Percentiles rank a stretch among this genome's conserved stretches.
Conservation (phyloP, 2,888 invertebrate genomes). For the Mythimna albipuncta region DNA sequence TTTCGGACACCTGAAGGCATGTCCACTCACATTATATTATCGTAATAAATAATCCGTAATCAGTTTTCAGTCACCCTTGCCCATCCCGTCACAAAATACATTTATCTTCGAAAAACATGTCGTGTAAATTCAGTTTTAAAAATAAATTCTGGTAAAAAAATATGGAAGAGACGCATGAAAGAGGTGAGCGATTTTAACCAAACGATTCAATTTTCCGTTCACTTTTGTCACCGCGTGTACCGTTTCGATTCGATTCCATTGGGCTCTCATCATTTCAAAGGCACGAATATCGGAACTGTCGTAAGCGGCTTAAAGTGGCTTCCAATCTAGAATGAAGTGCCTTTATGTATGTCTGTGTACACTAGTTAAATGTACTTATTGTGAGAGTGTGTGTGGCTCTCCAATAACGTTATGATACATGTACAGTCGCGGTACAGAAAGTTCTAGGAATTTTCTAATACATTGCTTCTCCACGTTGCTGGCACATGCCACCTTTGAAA, state of each 20-base stretch:
- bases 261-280: conserved; percentile 63
- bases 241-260: conserved; percentile 63
- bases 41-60: conserved; percentile 30
- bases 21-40: conserved; percentile 18
- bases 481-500: background rate
- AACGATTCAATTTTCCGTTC: conserved; percentile 15
- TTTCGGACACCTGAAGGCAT: background rate
- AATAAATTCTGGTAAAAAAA: background rate
- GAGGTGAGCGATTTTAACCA: background rate
- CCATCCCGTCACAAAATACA: conserved; percentile 8
- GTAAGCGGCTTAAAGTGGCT: conserved; percentile 74
- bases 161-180: background rate
- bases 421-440: conserved; percentile 8
- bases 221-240: conserved; percentile 39
- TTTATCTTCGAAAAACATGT: conserved; percentile 12
- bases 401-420: conserved; percentile 41
- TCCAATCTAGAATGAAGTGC: conserved; percentile 67
- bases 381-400: conserved; percentile 26
- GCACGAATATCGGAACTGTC: conserved; percentile 70
- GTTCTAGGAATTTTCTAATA: conserved; percentile 17
- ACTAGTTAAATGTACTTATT: conserved; percentile 40
- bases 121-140: conserved; percentile 2
- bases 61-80: conserved; percentile 3
- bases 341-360: conserved; percentile 56
- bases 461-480: background rate